phyloP scores from a whole-genome alignment of 2,888 invertebrate genomes.

The Philaethria dido region DNA sequence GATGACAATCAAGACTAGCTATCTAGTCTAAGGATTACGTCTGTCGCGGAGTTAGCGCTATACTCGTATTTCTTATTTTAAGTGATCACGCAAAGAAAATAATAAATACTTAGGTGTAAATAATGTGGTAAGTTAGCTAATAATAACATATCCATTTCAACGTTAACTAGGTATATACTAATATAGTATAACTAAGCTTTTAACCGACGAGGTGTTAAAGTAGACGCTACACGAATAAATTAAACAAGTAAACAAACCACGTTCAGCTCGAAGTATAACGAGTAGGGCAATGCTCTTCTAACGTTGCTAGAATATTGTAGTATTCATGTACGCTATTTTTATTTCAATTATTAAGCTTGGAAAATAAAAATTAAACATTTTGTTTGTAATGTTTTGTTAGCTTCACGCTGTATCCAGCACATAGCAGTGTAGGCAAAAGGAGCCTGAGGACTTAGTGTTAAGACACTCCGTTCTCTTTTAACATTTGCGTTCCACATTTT shows the following conservation, averaged over 20 bases:
- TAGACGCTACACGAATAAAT: conserved; percentile 21
- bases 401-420: too few species aligned
- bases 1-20: too few species aligned
- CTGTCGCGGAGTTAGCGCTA: too few species aligned
- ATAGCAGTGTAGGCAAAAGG: too few species aligned
- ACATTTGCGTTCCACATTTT: too few species aligned
- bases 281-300: conserved; percentile 24
- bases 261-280: conserved; percentile 2
- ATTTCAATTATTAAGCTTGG: background rate
- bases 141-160: background rate
- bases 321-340: background rate
- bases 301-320: conserved; percentile 19
- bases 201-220: conserved; percentile 21
- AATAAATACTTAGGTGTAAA: background rate
- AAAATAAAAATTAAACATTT: background rate
- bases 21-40: too few species aligned
- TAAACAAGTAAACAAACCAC: conserved; percentile 27
- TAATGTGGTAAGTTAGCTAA: background rate
- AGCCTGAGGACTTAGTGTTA: too few species aligned
- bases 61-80: too few species aligned
- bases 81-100: background rate
- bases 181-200: conserved; percentile 12
- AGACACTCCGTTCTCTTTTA: too few species aligned
- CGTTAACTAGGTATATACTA: conserved; percentile 1
- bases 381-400: too few species aligned